Evolutionary conservation across 2,888 invertebrate genomes (phyloP).

Genomic region (Dryococelus australis): DNA sequence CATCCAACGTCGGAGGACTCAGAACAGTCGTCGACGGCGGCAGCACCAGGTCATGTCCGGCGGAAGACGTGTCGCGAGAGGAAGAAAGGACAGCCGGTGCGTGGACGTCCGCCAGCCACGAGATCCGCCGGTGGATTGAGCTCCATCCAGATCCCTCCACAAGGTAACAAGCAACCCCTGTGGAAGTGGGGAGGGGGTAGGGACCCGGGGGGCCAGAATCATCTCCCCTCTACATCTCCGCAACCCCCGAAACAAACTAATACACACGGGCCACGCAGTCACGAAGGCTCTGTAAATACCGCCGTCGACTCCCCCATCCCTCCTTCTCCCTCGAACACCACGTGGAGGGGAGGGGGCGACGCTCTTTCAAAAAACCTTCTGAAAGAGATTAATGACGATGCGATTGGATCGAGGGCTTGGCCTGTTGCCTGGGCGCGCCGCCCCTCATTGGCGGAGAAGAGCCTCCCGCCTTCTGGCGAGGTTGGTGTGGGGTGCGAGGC

Average conservation of each 20-base stretch:
- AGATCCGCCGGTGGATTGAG: conserved; percentile 24
- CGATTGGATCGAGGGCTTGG: conserved; percentile 56
- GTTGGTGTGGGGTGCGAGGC: conserved; percentile 40
- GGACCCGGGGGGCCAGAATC: conserved; percentile 20
- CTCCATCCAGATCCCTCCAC: background rate
- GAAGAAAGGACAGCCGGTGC: conserved; percentile 4
- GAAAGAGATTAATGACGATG: conserved; percentile 63
- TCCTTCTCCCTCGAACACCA: background rate
- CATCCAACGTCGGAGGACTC: too few species aligned
- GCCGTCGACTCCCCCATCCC: background rate
- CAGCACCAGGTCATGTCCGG: background rate
- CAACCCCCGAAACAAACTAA: conserved; percentile 28
- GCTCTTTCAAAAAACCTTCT: conserved; percentile 51
- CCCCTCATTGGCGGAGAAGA: conserved; percentile 39
- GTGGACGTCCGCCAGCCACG: conserved; percentile 29
- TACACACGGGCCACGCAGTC: conserved; percentile 5
- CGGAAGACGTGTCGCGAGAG: background rate
- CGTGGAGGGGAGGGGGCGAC: background rate
- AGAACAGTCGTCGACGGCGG: too few species aligned
- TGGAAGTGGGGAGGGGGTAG: conserved; percentile 16
- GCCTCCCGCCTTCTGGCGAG: conserved; percentile 42
- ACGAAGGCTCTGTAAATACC: conserved; percentile 10
- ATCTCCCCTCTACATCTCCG: background rate
- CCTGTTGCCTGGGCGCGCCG: conserved; percentile 31
- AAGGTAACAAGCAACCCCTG: background rate